A percentile compares a stretch with the other conserved stretches of the same genome.
Conservation (phyloP, 2,113 vertebrate species). For the Etia nguti region DNA sequence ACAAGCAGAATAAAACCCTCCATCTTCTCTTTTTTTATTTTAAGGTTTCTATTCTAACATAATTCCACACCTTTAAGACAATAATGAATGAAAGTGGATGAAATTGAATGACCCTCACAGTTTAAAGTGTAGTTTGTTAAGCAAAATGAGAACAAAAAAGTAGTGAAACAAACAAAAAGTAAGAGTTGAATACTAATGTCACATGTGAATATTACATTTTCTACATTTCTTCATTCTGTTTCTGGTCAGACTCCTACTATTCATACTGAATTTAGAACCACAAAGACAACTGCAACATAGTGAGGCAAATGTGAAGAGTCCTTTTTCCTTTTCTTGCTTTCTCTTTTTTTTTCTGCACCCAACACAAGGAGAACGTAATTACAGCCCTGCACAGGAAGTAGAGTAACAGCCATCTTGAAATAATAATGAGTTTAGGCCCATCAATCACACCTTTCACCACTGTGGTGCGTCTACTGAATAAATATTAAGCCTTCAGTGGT, state of each 20-base stretch:
- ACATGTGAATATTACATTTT: background rate
- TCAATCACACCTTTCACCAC: constrained; percentile 35
- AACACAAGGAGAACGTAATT: constrained; percentile 5
- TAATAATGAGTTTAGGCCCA: constrained; percentile 15
- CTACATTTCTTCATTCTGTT: too few species aligned
- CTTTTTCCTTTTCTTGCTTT: background rate
- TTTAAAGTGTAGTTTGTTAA: background rate
- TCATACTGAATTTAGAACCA: background rate
- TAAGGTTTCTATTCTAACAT: background rate
- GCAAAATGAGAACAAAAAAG: background rate
- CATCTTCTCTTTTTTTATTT: background rate
- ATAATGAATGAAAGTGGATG: background rate
- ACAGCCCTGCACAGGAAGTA: constrained; percentile 12
- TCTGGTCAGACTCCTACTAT: background rate
- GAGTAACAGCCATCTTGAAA: constrained; percentile 16
- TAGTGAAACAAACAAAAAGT: background rate
- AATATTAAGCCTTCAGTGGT: background rate
- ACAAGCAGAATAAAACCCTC: background rate
- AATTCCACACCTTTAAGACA: background rate
- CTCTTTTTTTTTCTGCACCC: background rate
- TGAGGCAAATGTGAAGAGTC: background rate
- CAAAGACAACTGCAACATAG: background rate
- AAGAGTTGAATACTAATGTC: background rate
- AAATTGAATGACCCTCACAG: background rate
- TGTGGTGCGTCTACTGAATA: background rate